Conservation (phyloP, 2,888 invertebrate species). For the Perizoma affinitatum region DNA sequence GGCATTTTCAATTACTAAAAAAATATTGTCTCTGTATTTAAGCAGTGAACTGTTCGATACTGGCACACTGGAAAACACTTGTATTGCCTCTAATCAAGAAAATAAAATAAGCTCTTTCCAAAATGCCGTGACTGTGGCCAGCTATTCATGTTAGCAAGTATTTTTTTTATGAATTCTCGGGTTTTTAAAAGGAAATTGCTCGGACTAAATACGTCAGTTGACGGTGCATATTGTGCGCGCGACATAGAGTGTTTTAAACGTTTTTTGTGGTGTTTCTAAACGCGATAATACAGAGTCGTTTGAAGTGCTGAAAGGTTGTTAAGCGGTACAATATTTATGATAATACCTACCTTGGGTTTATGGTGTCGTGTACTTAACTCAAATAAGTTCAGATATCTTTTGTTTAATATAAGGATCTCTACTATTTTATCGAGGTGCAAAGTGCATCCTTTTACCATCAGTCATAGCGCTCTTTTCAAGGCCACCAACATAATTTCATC, state of each 20-base stretch:
- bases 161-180: constrained; percentile 42
- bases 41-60: too few species aligned
- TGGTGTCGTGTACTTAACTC: neutral
- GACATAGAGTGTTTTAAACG: constrained; percentile 42
- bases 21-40: too few species aligned
- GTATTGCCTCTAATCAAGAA: neutral
- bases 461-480: too few species aligned
- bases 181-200: constrained; percentile 47
- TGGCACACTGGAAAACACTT: neutral
- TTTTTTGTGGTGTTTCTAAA: constrained; percentile 43
- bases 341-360: neutral
- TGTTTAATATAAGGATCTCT: too few species aligned
- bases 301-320: constrained; percentile 23
- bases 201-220: constrained; percentile 49
- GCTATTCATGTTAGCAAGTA: constrained; percentile 46
- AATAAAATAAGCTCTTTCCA: neutral
- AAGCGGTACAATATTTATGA: constrained; percentile 20
- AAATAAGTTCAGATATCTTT: neutral
- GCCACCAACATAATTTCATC: too few species aligned
- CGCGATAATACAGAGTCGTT: constrained; percentile 23
- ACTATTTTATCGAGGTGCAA: too few species aligned
- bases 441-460: too few species aligned
- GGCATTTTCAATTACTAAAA: too few species aligned
- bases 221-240: constrained; percentile 34
- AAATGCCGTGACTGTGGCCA: constrained; percentile 46